Evolutionary conservation across 2,888 invertebrate genomes (phyloP), one percentile per base, ranked within the genome.

Genomic region (Drepana falcataria): DNA sequence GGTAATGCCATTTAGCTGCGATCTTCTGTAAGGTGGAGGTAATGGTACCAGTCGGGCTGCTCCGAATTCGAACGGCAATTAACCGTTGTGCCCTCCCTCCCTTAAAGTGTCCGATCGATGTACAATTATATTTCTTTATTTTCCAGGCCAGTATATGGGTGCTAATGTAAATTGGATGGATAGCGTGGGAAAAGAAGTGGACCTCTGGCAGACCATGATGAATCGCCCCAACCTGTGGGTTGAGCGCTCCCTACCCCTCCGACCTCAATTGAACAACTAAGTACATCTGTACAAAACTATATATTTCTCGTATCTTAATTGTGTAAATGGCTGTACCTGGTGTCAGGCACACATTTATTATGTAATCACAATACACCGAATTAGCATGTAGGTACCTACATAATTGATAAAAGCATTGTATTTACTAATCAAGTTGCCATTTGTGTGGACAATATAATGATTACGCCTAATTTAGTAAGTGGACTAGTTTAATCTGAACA

Each of bases 141-240:
- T 91, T 88, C 6, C 77, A 98, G 98, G 98, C 61, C 95, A 95
- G 76, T 95, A 96, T 83, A 94, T 95, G 86, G 96, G 96, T 4
- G 95, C 95, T 66, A 91, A 92, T 47, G 97, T 97, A 21, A 97
- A 97, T 69, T 98, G 98, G 98, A 98, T 98, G 97, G 98, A 98
- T 86, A 96, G 97, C 51, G 93, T 94, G 6, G 98, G 97, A 53
- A 97, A 97, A 71, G 98, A 99, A 85, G 92, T 96, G 41, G 93
- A 95, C 0, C 88, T 98, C 6, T 99, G 99, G 99, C 97, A 97
- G 77, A 95, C 95, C 61, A 98, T 99, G 98, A 89, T 98, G 76
- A 96, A 97, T 75, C 92, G 96, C 59, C 98, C 98, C 41, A 98
- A 98, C 86, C 95, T 97, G 83, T 99, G 99, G 99, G 97, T 98